Percentiles rank a stretch among this genome's conserved stretches.
Conservation (phyloP, 1,140 invertebrate genomes). For the Drosophila oshimai region DNA sequence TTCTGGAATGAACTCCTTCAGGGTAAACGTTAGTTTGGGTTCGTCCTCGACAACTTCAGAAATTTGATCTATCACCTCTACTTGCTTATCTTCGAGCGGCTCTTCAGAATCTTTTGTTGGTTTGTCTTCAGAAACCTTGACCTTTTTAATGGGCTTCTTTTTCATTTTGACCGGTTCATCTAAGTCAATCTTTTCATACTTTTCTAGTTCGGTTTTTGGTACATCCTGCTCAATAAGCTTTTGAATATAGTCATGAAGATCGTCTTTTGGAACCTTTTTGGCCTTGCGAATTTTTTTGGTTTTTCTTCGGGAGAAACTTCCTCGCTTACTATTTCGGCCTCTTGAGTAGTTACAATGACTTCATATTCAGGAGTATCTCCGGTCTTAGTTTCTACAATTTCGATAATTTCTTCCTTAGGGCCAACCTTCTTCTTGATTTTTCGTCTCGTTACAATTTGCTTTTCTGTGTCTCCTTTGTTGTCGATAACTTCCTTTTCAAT, state of each 20-base stretch:
- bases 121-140: constrained; percentile 62
- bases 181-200: constrained; percentile 80
- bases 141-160: constrained; percentile 72
- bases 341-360: constrained; percentile 70
- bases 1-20: constrained; percentile 67
- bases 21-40: constrained; percentile 38
- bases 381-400: constrained; percentile 82
- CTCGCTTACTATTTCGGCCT: constrained; percentile 22
- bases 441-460: constrained; percentile 69
- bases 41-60: constrained; percentile 41
- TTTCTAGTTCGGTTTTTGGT: constrained; percentile 79
- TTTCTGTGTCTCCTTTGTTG: constrained; percentile 72
- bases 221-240: constrained; percentile 80
- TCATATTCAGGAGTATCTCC: constrained; percentile 78
- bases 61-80: background rate
- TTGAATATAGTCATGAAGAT: constrained; percentile 78
- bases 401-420: constrained; percentile 82
- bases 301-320: constrained; percentile 63
- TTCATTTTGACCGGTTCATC: constrained; percentile 72
- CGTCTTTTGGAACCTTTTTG: constrained; percentile 70
- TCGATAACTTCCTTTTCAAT: constrained; percentile 67
- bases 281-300: constrained; percentile 55
- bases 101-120: constrained; percentile 31
- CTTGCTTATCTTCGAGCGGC: constrained; percentile 39
- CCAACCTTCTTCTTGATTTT: constrained; percentile 79